Base-by-base conservation (phyloP, 2,113 vertebrate genomes). In the Gadus chalcogrammus region DNA sequence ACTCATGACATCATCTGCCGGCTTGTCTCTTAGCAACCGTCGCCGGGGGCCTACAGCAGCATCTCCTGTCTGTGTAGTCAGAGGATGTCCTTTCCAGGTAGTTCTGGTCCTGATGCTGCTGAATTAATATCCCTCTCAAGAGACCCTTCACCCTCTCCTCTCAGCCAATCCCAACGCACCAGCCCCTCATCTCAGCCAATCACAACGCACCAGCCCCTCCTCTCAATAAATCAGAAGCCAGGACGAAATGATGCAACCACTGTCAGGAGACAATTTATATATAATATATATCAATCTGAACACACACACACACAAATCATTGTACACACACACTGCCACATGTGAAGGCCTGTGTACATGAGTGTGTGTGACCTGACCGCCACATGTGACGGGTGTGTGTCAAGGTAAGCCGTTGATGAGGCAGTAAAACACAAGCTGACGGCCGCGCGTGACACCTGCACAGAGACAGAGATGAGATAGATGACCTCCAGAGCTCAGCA, bases 11-110 rank as follows among this genome's bases (percentile, higher is more conserved):
- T 81, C 79, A 61, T 82, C 76, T 63, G 68, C 79, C 58, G 70
- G 62, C 73, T 68, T 28, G 88, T 89, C 69, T 79, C 84, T 70
- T 85, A 87, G 88, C 85, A 88, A 88, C 82, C 53, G 69, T 72
- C 53, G 24, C 58, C 0, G 11, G n/a, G 58, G 75, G 38, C 63
- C 12, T 68, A 67, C 79, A 61, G 52, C n/a, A 59, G 62, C 67
- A 60, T 53, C 64, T 65, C 66, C 9, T 64, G 70, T 64, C 69
- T 64, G 69, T 28, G 16, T 69, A 68, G 78, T 58, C 70, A 24
- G 9, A 0, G 71, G 64, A 53, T 28, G 15, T 42, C 81, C 20
- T 28, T 24, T 0, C 3, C 66, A 69, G 75, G 68, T 67, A 58
- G 0, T 60, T 77, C 38, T 58, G 62, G 24, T 3, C 0, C 5